A percentile compares a stretch with the other conserved stretches of the same genome.
Evolutionary conservation across 2,888 invertebrate species (phyloP).

Genomic region (Amiota mariae): DNA sequence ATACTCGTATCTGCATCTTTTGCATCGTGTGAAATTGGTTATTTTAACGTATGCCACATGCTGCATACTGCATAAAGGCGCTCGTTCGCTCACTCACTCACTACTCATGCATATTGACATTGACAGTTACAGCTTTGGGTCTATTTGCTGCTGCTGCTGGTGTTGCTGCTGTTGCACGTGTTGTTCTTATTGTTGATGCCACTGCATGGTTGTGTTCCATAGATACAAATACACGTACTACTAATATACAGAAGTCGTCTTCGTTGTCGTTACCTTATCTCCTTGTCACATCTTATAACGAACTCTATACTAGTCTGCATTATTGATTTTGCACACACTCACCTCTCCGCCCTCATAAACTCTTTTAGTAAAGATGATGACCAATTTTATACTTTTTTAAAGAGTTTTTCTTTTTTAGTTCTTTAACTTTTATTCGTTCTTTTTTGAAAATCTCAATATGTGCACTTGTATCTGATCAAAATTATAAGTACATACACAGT

Average conservation of each 20-base stretch:
- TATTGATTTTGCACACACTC: neutral
- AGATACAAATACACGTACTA: too few relatives aligned
- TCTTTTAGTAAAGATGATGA: neutral
- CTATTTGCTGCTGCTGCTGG: conserved; percentile 56
- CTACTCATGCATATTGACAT: conserved; percentile 51
- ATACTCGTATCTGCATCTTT: neutral
- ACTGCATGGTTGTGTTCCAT: neutral
- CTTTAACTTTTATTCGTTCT: too few relatives aligned
- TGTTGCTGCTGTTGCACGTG: too few relatives aligned
- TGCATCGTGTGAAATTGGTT: conserved; percentile 9
- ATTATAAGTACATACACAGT: too few relatives aligned
- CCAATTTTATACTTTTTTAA: neutral
- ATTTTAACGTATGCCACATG: neutral
- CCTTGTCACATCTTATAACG: neutral
- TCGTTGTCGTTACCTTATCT: neutral
- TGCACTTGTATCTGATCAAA: too few relatives aligned
- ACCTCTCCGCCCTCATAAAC: too few relatives aligned
- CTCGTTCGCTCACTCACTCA: neutral
- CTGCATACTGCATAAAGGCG: neutral
- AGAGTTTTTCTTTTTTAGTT: too few relatives aligned
- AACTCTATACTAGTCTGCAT: neutral
- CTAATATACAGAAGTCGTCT: conserved; percentile 3
- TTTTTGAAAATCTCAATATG: too few relatives aligned
- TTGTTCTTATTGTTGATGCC: neutral
- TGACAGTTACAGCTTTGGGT: conserved; percentile 62